phyloP scores from a whole-genome alignment of 1,140 invertebrate genomes.

The Oppia nitens region DNA sequence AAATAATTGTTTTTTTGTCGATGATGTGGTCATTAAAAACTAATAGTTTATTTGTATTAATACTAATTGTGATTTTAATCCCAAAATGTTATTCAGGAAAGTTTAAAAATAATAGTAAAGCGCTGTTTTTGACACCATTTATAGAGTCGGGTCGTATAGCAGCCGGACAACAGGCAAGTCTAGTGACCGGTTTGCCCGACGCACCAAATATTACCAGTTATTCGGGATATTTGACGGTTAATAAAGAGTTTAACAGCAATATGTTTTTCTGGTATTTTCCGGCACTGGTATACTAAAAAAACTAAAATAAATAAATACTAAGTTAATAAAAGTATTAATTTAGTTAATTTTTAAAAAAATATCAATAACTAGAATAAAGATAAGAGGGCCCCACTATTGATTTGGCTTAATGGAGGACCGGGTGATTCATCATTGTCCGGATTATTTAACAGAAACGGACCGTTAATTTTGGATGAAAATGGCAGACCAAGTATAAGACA shows the following conservation, averaged over 20 bases:
- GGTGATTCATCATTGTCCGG: slow-evolving; percentile 37
- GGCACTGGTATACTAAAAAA: too few relatives aligned
- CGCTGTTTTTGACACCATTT: slow-evolving; percentile 11
- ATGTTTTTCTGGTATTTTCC: slow-evolving; percentile 22
- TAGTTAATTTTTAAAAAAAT: too few relatives aligned
- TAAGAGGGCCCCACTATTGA: slow-evolving; percentile 36
- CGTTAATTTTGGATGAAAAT: slow-evolving; percentile 29
- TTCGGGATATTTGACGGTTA: slow-evolving; percentile 14
- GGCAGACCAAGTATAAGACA: slow-evolving; percentile 35
- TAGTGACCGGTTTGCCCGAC: slow-evolving; percentile 16
- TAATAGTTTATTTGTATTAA: too few relatives aligned
- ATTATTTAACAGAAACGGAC: slow-evolving; percentile 35
- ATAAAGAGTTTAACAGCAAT: slow-evolving; percentile 15
- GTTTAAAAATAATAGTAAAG: not conserved
- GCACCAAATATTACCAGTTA: slow-evolving; percentile 9
- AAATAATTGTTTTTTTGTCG: too few relatives aligned
- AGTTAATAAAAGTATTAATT: too few relatives aligned
- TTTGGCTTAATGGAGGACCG: slow-evolving; percentile 41
- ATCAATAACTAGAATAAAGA: too few relatives aligned
- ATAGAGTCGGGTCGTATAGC: slow-evolving; percentile 14
- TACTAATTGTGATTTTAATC: too few relatives aligned
- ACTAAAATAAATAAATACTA: too few relatives aligned
- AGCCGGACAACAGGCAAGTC: slow-evolving; percentile 1
- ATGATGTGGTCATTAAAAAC: too few relatives aligned
- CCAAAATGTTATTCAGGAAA: too few relatives aligned